phyloP scores from a whole-genome alignment of 2,888 invertebrate species.

The Hyposoter didymator region DNA sequence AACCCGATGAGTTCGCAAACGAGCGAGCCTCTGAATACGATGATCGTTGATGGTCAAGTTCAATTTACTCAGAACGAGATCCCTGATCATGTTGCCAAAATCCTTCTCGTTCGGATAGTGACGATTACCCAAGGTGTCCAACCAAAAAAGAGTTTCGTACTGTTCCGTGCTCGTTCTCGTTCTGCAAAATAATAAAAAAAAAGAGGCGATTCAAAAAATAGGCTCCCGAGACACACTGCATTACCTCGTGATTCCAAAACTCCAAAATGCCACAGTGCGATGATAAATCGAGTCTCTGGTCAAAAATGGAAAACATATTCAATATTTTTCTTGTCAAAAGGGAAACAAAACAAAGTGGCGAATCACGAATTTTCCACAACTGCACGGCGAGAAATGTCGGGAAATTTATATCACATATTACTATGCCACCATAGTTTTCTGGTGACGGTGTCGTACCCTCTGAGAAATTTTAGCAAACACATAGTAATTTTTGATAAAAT shows the following conservation, averaged over 20 bases:
- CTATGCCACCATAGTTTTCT: too few relatives aligned
- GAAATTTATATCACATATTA: too few relatives aligned
- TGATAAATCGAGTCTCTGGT: too few relatives aligned
- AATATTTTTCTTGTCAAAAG: neutral
- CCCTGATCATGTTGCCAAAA: constrained; percentile 85
- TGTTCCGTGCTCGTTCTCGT: constrained; percentile 81
- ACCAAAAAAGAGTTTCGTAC: constrained; percentile 84
- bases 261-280: too few relatives aligned
- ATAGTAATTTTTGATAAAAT: too few relatives aligned
- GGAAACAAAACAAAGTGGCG: neutral
- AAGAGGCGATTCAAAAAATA: neutral
- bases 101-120: constrained; percentile 86
- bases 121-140: constrained; percentile 83
- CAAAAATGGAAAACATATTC: too few relatives aligned
- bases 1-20: constrained; percentile 84
- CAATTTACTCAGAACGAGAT: constrained; percentile 85
- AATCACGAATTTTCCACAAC: neutral
- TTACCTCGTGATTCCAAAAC: too few relatives aligned
- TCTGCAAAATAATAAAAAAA: constrained; percentile 64
- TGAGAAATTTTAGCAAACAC: too few relatives aligned
- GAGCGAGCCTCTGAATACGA: constrained; percentile 85
- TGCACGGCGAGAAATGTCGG: too few relatives aligned
- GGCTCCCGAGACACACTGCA: too few relatives aligned
- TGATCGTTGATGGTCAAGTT: constrained; percentile 85
- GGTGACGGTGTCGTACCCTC: too few relatives aligned